Base-by-base conservation (phyloP, 1,140 invertebrate species). In the Hetaerina americana region DNA sequence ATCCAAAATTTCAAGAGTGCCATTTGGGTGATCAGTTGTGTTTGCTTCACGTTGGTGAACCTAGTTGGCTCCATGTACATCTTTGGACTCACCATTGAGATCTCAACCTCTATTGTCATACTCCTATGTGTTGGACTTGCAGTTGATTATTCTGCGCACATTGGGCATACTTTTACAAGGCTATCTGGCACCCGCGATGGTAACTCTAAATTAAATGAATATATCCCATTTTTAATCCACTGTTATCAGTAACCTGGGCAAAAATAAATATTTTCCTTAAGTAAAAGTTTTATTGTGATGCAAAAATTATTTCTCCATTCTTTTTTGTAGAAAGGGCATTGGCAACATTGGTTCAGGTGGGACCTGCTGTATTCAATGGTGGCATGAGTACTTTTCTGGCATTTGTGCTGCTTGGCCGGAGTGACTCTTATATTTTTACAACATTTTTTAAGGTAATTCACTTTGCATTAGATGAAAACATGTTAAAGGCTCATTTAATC, bases 141-240 rank as follows among this genome's bases (percentile, higher is more conserved):
- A 67, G 85, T 87, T 3, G 86, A 87, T 78, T 87, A 87, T 73
- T 82, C 85, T 0, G 85, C 85, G 5, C 86, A 87, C 74, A 80
- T 87, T 26, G 84, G 83, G 57, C 78, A 86, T 71, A 83, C 82
- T 66, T 87, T 86, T 72, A 82, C 82, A 74, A 81, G 82, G 5
- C 74, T 80, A 15, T 72, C 76, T 5, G 84, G 83, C 68, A 82
- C 77, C 18, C 79, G 79, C 73, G 77, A 82, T 74, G 82, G 83
- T 84, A 76, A 57, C n/a, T n/a, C n/a, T n/a, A n/a, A n/a, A n/a
- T n/a, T n/a, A n/a, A n/a, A n/a, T n/a, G n/a, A n/a, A n/a, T n/a
- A n/a, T n/a, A n/a, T n/a, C n/a, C n/a, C n/a, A n/a, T n/a, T n/a
- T n/a, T n/a, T n/a, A n/a, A n/a, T n/a, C n/a, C n/a, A n/a, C n/a